Evolutionary conservation across 2,113 vertebrate genomes (phyloP).

Genomic region (Pyrgilauda ruficollis): DNA sequence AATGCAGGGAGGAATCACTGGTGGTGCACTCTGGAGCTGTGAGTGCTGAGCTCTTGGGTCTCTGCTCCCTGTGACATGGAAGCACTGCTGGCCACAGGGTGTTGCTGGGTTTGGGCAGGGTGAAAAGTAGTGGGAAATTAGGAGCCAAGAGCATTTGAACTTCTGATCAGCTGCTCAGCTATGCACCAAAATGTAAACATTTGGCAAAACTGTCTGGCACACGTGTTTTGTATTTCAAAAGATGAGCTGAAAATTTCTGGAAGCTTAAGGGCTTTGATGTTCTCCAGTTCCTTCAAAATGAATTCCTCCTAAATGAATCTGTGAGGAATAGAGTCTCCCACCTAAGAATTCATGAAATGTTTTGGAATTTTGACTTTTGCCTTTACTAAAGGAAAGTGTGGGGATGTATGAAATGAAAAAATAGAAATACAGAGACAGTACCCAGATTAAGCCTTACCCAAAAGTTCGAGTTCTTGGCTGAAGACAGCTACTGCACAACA

Average conservation of each 20-base stretch:
- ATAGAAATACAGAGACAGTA: neutral
- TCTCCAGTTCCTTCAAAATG: constrained; percentile 24
- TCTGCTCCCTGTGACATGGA: neutral
- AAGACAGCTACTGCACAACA: neutral
- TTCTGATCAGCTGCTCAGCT: constrained; percentile 68
- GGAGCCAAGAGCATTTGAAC: constrained; percentile 69
- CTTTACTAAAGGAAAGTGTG: neutral
- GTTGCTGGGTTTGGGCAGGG: constrained; percentile 25
- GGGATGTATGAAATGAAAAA: neutral
- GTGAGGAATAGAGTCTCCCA: neutral
- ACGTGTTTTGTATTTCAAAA: constrained; percentile 54
- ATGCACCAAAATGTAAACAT: constrained; percentile 71
- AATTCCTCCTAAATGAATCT: constrained; percentile 32
- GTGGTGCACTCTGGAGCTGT: rapidly evolving
- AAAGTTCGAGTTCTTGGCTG: neutral
- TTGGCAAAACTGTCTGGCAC: constrained; percentile 57
- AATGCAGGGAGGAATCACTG: neutral
- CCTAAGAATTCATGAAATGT: neutral
- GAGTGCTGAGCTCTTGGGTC: neutral
- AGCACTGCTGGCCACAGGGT: neutral
- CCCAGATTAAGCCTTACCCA: neutral
- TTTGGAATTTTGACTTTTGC: neutral
- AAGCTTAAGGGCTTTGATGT: constrained; percentile 57
- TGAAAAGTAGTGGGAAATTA: constrained; percentile 56
- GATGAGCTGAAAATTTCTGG: neutral